Evolutionary conservation across 1,140 invertebrate species (phyloP), one percentile per base, ranked within the genome.

Genomic region (Spodoptera frugiperda): DNA sequence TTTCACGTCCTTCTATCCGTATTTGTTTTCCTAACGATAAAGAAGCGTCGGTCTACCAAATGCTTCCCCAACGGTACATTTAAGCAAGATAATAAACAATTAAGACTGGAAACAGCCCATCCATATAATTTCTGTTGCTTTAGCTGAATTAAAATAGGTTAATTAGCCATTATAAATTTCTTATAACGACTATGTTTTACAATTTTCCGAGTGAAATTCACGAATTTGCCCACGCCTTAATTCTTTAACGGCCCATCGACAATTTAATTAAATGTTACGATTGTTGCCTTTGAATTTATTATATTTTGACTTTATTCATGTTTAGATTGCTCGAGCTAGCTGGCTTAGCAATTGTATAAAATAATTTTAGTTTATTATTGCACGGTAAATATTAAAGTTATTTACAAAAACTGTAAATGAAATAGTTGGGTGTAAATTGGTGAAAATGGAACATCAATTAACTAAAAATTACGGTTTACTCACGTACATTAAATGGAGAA

Each of bases 121-220:
- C 39, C 21, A 17, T 70, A 46, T 70, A 59, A 70, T 77, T 77
- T 70, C 53, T 77, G 53, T 68, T 70, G 65, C 65, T 65, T 70
- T 68, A 55, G 63, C 65, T 59, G 75, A 77, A 77, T 77, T 68
- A 68, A 68, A 77, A 77, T 63, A 59, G 55, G 48, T 68, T 59
- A 68, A 77, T 77, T 77, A 59, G 51, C 63, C 53, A 65, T 77
- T 77, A 67, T 70, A 77, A 70, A 70, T 77, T 68, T 70, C 75
- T 61, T 59, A 73, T 73, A 73, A 73, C 68, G 68, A 71, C 51
- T 53, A 55, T 71, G 68, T 19, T 71, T 71, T 55, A 71, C 68
- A 71, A 71, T 71, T 71, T 53, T 53, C 33, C 17, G 15, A 57
- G 49, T 71, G 68, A 55, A 57, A 46, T 71, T 39, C 25, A 1